Evolutionary conservation across 2,113 vertebrate species (phyloP), one percentile per base, ranked within the genome.

Genomic region (Poeciliopsis retropinna): DNA sequence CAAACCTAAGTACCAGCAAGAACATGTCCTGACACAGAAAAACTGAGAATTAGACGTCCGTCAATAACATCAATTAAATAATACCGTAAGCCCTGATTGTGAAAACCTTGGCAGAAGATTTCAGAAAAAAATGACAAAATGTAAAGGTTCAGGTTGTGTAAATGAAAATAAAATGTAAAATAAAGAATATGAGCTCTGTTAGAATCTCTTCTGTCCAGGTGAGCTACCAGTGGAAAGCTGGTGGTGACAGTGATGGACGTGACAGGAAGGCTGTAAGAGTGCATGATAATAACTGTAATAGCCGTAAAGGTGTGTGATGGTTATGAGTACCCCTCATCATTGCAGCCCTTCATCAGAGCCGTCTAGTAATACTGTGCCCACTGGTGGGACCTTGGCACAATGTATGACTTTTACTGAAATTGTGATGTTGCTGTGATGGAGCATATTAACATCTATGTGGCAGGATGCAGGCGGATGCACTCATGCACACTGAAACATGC

Each of bases 1-100:
- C 17, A 54, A 17, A 54, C 51, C 19, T n/a, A n/a, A 57, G n/a
- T n/a, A 19, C 25, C 94, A 97, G 87, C 72, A 98, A 88, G 79
- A 96, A 95, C 95, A 96, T 96, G 84, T 95, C 95, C 96, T 97
- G 75, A 70, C 51, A 69, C 13, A 70, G 2, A 77, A 6, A 75
- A 70, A 37, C 4, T 34, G 9, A 39, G 25, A 0, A 32, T 51
- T 25, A 37, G 37, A 0, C 0, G 2, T 10, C 29, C 60, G 25
- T 17, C 25, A 62, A 17, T 19, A 34, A 67, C 15, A 0, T 1
- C n/a, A n/a, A 14, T 15, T 5, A n/a, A 34, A 10, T 22, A 41
- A n/a, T 6, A 68, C 0, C 13, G 17, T 13, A 13, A 31, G 1
- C 8, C 30, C n/a, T 28, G 15, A 31, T 22, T 31, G 30, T 31